Evolutionary conservation across 1,140 invertebrate genomes (phyloP).

Genomic region (Heliothis subflexa): DNA sequence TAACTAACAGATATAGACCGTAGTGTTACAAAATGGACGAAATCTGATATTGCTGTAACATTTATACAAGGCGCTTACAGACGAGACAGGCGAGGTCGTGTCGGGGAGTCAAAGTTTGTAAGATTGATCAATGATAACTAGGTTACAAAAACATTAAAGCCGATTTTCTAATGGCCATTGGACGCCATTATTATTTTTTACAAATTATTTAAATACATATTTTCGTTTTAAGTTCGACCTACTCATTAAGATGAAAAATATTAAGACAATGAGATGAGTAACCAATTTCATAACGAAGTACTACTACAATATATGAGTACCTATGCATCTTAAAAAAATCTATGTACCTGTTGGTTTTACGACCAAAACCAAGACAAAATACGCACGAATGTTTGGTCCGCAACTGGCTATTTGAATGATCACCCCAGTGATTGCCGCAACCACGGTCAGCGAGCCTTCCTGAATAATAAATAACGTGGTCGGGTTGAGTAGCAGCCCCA

Average conservation of each 20-base stretch:
- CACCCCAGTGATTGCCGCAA: conserved; percentile 41
- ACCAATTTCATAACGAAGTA: too few species aligned
- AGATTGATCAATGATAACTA: neutral
- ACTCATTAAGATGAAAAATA: too few species aligned
- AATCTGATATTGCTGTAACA: conserved; percentile 24
- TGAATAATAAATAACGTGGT: conserved; percentile 58
- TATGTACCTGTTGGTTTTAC: neutral
- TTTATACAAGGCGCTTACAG: conserved; percentile 9
- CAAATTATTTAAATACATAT: neutral
- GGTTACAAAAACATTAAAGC: neutral
- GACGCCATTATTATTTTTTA: too few species aligned
- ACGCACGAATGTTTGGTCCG: neutral
- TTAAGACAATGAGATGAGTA: too few species aligned
- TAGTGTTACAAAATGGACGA: conserved; percentile 7
- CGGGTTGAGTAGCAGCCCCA: conserved; percentile 44
- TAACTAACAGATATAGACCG: conserved; percentile 27
- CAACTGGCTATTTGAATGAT: conserved; percentile 50
- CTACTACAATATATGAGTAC: too few species aligned
- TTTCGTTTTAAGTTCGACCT: neutral
- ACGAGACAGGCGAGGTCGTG: neutral
- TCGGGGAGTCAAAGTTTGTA: neutral
- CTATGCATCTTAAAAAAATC: too few species aligned
- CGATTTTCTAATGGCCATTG: too few species aligned
- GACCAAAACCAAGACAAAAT: conserved; percentile 8
- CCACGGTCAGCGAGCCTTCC: conserved; percentile 31